Evolutionary conservation across 2,888 invertebrate genomes (phyloP).

Genomic region (Epirrhoe alternata): DNA sequence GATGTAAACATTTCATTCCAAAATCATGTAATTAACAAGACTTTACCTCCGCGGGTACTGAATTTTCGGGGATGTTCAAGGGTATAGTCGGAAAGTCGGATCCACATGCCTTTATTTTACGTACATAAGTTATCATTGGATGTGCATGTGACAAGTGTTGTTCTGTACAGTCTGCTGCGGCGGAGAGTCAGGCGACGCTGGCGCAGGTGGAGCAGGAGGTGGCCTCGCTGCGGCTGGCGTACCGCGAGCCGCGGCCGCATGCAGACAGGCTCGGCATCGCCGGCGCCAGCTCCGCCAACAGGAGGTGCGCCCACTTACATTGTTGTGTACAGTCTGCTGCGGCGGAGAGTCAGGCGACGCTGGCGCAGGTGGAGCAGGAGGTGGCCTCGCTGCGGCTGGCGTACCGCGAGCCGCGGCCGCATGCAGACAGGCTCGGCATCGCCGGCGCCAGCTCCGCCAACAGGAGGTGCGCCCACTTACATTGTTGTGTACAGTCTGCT

Average conservation of each 20-base stretch:
- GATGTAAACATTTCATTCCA: no score
- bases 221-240: conserved; percentile 89
- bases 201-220: conserved; percentile 87
- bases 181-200: conserved; percentile 62
- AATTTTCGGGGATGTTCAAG: no score
- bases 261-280: conserved; percentile 97
- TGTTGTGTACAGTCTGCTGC: conserved; percentile 40
- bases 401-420: conserved; percentile 89
- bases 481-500: conserved; percentile 37
- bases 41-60: no score
- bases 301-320: conserved; percentile 43
- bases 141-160: not conserved
- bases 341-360: conserved; percentile 59
- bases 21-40: no score
- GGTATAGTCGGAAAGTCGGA: no score
- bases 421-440: conserved; percentile 95
- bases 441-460: conserved; percentile 83
- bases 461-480: conserved; percentile 43
- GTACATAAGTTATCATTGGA: no score
- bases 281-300: conserved; percentile 66
- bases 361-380: conserved; percentile 86
- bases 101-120: no score
- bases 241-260: conserved; percentile 87
- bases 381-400: conserved; percentile 89
- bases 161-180: conserved; percentile 41